Conservation (phyloP, 2,888 invertebrate genomes). For the Caenorhabditis sp. region DNA sequence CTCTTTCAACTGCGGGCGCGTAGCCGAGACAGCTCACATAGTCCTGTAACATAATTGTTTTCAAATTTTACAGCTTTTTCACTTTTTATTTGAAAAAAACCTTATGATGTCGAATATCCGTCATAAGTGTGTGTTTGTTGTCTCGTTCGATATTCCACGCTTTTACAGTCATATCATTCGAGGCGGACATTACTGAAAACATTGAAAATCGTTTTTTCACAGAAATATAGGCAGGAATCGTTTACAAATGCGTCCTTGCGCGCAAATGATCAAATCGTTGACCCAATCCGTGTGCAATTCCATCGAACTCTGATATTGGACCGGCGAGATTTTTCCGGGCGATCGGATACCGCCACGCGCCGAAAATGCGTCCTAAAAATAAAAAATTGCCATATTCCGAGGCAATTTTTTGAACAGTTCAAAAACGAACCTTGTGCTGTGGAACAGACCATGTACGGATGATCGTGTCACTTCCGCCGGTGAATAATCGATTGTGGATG, state of each 20-base stretch:
- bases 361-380: conserved; percentile 44
- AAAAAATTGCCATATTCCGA: neutral
- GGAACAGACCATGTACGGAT: conserved; percentile 87
- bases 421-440: conserved; percentile 39
- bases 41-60: conserved; percentile 83
- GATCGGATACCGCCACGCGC: conserved; percentile 49
- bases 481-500: conserved; percentile 89
- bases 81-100: conserved; percentile 12
- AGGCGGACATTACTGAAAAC: conserved; percentile 93
- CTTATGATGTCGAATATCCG: conserved; percentile 93
- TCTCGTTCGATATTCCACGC: conserved; percentile 91
- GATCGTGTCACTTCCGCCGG: conserved; percentile 96
- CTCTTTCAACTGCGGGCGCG: conserved; percentile 91
- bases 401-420: neutral
- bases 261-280: conserved; percentile 97
- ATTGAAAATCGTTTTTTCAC: neutral
- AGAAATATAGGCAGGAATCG: neutral
- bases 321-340: conserved; percentile 42
- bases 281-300: conserved; percentile 99
- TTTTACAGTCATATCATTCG: conserved; percentile 98
- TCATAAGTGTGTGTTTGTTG: conserved; percentile 92
- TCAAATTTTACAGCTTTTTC: neutral
- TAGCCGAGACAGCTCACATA: conserved; percentile 98
- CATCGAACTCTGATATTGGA: conserved; percentile 92
- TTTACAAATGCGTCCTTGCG: conserved; percentile 92